Base-by-base conservation (phyloP, 2,888 invertebrate species). In the Petrolisthes manimaculis region DNA sequence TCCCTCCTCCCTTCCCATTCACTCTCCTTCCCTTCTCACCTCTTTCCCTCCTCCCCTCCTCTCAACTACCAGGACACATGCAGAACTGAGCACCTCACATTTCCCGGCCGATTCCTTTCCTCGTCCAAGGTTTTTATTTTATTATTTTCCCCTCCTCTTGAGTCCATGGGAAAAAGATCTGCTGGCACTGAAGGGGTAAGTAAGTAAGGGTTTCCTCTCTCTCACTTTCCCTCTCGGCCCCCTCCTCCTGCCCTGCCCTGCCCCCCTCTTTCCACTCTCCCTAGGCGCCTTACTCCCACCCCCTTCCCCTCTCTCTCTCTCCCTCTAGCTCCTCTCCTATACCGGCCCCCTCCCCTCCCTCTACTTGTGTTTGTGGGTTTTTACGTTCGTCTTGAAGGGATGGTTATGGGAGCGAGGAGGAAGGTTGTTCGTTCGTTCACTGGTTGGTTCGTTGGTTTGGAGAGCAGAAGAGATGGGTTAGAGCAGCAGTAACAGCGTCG, bases 161-260 rank as follows among this genome's bases (percentile, higher is more conserved):
- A 18, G 71, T 18, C n/a, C 71, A 71, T 71, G 71, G 71, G 71
- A 71, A 71, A 71, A 71, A 71, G 71, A 71, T 71, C 71, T 71
- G 71, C 18, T 71, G 71, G n/a, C n/a, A n/a, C n/a, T 71, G 71
- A 71, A 71, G 71, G 71, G 71, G 71, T n/a, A 71, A 71, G 71
- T 12, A 8, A n/a, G 9, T 71, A 18, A 8, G 9, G 9, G 9
- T 71, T n/a, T 71, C 53, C 24, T 21, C 77, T n/a, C n/a, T n/a
- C n/a, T n/a, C n/a, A n/a, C n/a, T n/a, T n/a, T n/a, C n/a, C n/a
- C n/a, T n/a, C n/a, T n/a, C n/a, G n/a, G n/a, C n/a, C n/a, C n/a
- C n/a, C 77, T 77, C 77, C 77, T 37, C 24, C 77, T 24, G 37
- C 53, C 53, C 51, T 2, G 18, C 53, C 5, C 79, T 51, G 4